Conservation (phyloP, 1,140 invertebrate species). For the Penaeus indicus region DNA sequence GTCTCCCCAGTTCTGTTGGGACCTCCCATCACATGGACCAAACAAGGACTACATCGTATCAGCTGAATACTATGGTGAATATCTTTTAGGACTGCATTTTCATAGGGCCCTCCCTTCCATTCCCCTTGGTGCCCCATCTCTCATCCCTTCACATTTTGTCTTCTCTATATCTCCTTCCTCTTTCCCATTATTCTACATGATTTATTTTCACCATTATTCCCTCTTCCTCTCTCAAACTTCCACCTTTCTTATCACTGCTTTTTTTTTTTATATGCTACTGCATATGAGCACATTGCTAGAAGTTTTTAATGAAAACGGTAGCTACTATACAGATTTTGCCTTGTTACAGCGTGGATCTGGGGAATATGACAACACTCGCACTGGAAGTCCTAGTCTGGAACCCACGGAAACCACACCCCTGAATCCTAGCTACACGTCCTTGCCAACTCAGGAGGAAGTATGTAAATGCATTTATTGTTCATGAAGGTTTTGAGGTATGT, state of each 20-base stretch:
- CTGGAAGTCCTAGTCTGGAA: constrained; percentile 43
- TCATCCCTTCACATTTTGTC: neutral
- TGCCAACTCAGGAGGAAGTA: constrained; percentile 76
- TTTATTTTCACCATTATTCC: too few species aligned
- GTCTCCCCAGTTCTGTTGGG: constrained; percentile 32
- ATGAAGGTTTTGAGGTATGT: neutral
- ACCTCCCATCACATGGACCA: constrained; percentile 38
- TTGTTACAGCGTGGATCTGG: constrained; percentile 51
- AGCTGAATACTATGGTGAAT: constrained; percentile 31
- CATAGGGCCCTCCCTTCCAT: neutral
- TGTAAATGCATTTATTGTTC: neutral
- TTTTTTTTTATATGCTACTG: too few species aligned
- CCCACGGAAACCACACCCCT: constrained; percentile 53
- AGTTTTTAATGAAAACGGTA: too few species aligned
- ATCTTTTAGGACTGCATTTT: neutral
- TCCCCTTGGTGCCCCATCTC: neutral
- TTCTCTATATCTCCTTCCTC: neutral
- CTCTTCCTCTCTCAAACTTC: too few species aligned
- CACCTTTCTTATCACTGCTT: too few species aligned
- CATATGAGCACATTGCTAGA: too few species aligned
- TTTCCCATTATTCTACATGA: neutral
- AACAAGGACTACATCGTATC: constrained; percentile 36
- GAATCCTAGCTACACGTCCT: constrained; percentile 33
- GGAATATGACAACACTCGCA: constrained; percentile 55
- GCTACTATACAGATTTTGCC: neutral